Evolutionary conservation across 1,140 invertebrate genomes (phyloP).

Genomic region (Leptonema lineaticorne): DNA sequence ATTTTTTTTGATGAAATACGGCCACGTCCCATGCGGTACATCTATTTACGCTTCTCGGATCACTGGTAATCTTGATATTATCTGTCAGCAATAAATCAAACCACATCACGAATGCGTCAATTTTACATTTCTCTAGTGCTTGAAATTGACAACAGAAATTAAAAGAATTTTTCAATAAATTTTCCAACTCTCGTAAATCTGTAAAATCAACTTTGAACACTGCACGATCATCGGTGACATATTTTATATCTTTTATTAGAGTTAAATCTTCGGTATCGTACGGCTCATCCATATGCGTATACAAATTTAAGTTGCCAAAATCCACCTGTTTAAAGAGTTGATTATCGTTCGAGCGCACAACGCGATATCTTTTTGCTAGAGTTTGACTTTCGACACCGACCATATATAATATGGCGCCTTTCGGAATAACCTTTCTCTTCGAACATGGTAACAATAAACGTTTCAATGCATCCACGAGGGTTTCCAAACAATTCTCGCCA

Average conservation of each 20-base stretch:
- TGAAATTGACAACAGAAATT: slow-evolving; percentile 46
- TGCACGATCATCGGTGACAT: slow-evolving; percentile 59
- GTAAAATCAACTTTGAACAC: slow-evolving; percentile 69
- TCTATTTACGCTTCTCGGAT: slow-evolving; percentile 53
- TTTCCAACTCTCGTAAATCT: slow-evolving; percentile 55
- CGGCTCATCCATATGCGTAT: slow-evolving; percentile 52
- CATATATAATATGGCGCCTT: slow-evolving; percentile 63
- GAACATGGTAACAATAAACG: slow-evolving; percentile 53
- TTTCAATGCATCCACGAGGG: slow-evolving; percentile 68
- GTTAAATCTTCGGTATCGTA: slow-evolving; percentile 72
- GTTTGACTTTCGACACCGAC: slow-evolving; percentile 58
- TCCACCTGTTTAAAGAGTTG: slow-evolving; percentile 43
- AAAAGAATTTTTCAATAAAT: slow-evolving; percentile 47
- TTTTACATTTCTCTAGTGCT: slow-evolving; percentile 11
- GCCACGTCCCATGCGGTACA: slow-evolving; percentile 77
- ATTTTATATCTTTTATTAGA: slow-evolving; percentile 57
- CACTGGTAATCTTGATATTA: slow-evolving; percentile 59
- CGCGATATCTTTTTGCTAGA: slow-evolving; percentile 52
- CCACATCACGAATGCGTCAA: slow-evolving; percentile 69
- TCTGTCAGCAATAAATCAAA: slow-evolving; percentile 74
- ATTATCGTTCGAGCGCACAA: slow-evolving; percentile 41
- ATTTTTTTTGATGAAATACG: slow-evolving; percentile 53
- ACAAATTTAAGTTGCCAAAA: slow-evolving; percentile 50
- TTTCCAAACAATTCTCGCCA: slow-evolving; percentile 70
- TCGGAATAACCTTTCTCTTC: slow-evolving; percentile 61